Evolutionary conservation across 2,797 vertebrate species (phyloP).

Genomic region (Crenuchus spilurus): DNA sequence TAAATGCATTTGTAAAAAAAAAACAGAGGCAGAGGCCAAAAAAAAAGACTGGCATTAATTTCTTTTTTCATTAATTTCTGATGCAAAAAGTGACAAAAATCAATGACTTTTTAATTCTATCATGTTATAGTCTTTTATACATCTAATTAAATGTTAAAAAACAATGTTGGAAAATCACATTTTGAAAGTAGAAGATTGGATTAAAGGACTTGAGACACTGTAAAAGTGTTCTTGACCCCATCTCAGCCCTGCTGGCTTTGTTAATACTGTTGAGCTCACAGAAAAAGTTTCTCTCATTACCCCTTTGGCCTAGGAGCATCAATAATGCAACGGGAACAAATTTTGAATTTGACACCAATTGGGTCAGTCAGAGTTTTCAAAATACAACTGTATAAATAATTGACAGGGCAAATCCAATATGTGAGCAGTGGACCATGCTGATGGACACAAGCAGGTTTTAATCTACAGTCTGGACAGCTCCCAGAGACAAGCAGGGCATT

Average conservation of each 20-base stretch:
- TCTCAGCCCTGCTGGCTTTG: background rate
- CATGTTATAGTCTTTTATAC: no score
- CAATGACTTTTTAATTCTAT: no score
- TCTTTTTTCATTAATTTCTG: no score
- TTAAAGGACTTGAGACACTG: background rate
- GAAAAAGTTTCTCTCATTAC: constrained; percentile 66
- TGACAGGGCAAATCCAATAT: constrained; percentile 83
- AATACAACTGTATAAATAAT: constrained; percentile 89
- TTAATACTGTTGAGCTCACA: background rate
- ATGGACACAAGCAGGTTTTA: constrained; percentile 69
- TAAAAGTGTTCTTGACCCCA: background rate
- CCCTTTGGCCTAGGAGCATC: constrained; percentile 70
- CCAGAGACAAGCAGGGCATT: constrained; percentile 14
- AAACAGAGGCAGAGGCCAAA: no score
- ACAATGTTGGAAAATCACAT: no score
- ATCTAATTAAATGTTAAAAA: no score
- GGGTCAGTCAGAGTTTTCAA: constrained; percentile 84
- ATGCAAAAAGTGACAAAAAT: no score
- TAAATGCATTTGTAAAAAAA: no score
- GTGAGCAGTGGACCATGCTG: constrained; percentile 74
- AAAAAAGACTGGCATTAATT: no score
- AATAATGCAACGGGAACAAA: constrained; percentile 88
- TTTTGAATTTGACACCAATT: constrained; percentile 90
- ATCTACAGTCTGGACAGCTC: constrained; percentile 59
- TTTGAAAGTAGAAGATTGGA: no score